phyloP scores from a whole-genome alignment of 2,888 invertebrate genomes.

The Harpagoxenus sublaevis region DNA sequence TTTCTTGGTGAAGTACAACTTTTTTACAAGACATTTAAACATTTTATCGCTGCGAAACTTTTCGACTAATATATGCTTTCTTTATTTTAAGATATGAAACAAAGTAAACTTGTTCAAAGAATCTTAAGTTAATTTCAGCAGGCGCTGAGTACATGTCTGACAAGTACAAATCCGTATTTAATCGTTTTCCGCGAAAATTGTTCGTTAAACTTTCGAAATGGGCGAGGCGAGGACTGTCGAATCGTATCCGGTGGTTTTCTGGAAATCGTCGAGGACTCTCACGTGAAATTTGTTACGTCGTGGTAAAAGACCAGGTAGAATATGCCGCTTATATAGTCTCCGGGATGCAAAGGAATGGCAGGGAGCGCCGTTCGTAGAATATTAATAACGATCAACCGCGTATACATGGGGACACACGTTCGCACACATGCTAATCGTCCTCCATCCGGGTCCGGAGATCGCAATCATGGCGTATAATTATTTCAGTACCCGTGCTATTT shows the following conservation, averaged over 20 bases:
- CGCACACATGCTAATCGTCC: conserved; percentile 70
- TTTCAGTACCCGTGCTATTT: conserved; percentile 71
- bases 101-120: background rate
- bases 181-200: conserved; percentile 15
- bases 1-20: background rate
- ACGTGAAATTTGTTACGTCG: conserved; percentile 70
- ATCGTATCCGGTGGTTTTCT: conserved; percentile 61
- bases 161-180: background rate
- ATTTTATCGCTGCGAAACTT: background rate
- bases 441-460: conserved; percentile 74
- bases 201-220: conserved; percentile 38
- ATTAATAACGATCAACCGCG: conserved; percentile 79
- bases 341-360: conserved; percentile 72
- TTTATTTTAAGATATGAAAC: background rate
- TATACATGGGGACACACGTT: conserved; percentile 60
- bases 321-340: conserved; percentile 52
- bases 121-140: background rate
- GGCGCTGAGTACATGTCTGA: background rate
- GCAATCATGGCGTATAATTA: conserved; percentile 75
- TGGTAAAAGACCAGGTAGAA: conserved; percentile 60
- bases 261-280: conserved; percentile 65
- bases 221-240: conserved; percentile 2
- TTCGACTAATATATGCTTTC: background rate
- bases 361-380: conserved; percentile 76
- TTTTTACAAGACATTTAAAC: conserved; percentile 6